These are phyloP conservation scores for Andrena chrysosceles DNA, from an alignment of 2,888 invertebrate species.

Conservation along the genomic window DNA sequence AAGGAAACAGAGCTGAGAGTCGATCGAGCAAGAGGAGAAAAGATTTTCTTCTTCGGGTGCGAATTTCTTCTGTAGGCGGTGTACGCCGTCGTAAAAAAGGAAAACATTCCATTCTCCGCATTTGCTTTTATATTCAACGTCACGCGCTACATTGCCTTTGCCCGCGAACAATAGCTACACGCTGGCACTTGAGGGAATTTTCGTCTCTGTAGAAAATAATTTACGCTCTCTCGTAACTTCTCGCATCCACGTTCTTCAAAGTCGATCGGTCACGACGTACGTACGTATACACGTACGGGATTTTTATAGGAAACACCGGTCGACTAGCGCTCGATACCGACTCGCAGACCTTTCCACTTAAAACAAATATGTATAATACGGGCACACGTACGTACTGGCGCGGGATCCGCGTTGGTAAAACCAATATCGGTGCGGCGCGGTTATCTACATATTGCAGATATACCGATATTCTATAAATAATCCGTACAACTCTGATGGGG, in stretches of 20 bases:
- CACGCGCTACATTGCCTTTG: conserved; percentile 24
- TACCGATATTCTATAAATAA: conserved; percentile 56
- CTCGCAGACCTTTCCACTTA: conserved; percentile 27
- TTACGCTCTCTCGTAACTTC: conserved; percentile 5
- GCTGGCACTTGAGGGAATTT: conserved; percentile 6
- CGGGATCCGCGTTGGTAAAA: conserved; percentile 39
- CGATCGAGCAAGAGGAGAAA: conserved; percentile 48
- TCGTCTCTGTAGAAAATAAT: conserved; percentile 38
- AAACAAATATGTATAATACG: conserved; percentile 18
- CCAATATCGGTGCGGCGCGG: conserved; percentile 48
- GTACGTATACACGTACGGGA: background rate
- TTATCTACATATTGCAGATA: conserved; percentile 56
- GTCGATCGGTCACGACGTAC: conserved; percentile 23
- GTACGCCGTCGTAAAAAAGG: conserved; percentile 19
- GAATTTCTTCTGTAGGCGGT: conserved; percentile 11
- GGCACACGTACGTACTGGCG: conserved; percentile 10
- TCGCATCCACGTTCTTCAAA: conserved; percentile 11
- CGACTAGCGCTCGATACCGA: conserved; percentile 30
- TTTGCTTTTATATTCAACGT: conserved; percentile 31
- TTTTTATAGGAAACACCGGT: conserved; percentile 45
- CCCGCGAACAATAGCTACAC: conserved; percentile 24
- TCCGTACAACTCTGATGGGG: conserved; percentile 34
- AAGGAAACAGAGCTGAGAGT: conserved; percentile 57
- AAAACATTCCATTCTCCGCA: conserved; percentile 3
- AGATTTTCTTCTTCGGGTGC: conserved; percentile 60